Evolutionary conservation across 2,113 vertebrate genomes (phyloP), one percentile per base, ranked within the genome.

Genomic region (Chunga burmeisteri): DNA sequence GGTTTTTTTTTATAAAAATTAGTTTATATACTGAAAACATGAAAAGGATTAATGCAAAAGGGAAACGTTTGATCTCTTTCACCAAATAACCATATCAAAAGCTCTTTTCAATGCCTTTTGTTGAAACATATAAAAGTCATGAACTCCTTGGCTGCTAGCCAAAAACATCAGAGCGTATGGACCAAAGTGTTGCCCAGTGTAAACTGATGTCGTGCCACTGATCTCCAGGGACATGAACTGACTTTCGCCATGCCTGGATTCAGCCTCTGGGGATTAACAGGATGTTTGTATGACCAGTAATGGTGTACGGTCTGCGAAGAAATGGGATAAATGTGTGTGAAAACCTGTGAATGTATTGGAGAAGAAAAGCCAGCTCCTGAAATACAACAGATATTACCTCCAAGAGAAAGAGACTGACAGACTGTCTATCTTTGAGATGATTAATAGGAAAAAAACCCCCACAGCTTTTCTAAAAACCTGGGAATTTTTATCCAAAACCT

Each of bases 11-110:
- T 59, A 27, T 36, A 66, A 63, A 59, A 82, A 52, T 86, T 56
- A 87, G 81, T 86, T 94, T 67, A 68, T 40, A 18, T 66, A 61
- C 75, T 88, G 93, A 86, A 93, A 97, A 95, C 91, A 94, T 95
- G 87, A 96, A 96, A 96, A 68, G 71, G 83, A 97, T 96, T 92
- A 94, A 97, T 71, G 87, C 85, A 79, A 71, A 96, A 85, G 49
- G 81, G 81, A 94, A 93, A 38, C 1, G 71, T 97, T 97, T 97
- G 93, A 97, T 97, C 95, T 97, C 88, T 70, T 93, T 93, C 72
- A 82, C 71, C 78, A 91, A 97, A 97, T 95, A 96, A 95, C 95
- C 91, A 72, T 94, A 97, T 97, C 93, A 97, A 97, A 97, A 93
- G 95, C 92, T 94, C 94, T 97, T 97, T 96, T 97, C 86, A 97